Base-by-base conservation (phyloP, 1,140 invertebrate species). In the Drosophila melanica region DNA sequence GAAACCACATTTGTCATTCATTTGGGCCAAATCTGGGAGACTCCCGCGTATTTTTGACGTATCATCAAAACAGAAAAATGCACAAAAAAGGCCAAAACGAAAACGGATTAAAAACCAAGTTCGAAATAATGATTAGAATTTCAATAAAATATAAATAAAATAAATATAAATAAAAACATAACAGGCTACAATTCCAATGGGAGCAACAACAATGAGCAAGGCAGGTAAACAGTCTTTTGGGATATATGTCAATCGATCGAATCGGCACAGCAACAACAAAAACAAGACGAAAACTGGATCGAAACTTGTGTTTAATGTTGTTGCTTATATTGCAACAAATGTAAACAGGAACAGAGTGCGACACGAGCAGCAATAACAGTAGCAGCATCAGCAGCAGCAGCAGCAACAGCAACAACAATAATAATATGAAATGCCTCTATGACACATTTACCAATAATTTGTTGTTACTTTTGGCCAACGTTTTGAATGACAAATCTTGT, bases 401-500 rank as follows among this genome's bases (percentile, higher is more conserved):
- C 27, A 7, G 27, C 27, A 27, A 6, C 27, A 27, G 27, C 54
- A 54, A 48, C 55, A 47, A 48, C 59, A 70, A 35, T 23, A 27
- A 68, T 30, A 66, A 60, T 23, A 63, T 35, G 12, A 39, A 18
- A 47, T 65, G 78, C 72, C 69, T 76, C 58, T 73, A 68, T 82
- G 79, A 82, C 79, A 82, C 78, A 82, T 82, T 81, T 81, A 82
- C 75, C 78, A 82, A 75, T 53, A 82, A 77, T 81, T 80, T 74
- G 69, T 20, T 81, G 64, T 64, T 82, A 62, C 53, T 73, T 51
- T 59, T 81, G 44, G 47, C 60, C 30, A 35, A 14, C 18, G 41
- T 50, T 67, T 59, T 69, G 68, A 79, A 80, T 86, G 81, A 84
- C 81, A 84, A 84, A 84, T 84, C 81, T 84, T 78, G 76, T 63